Evolutionary conservation across 2,113 vertebrate genomes (phyloP), one percentile per base, ranked within the genome.

Genomic region (Indicator maculatus): DNA sequence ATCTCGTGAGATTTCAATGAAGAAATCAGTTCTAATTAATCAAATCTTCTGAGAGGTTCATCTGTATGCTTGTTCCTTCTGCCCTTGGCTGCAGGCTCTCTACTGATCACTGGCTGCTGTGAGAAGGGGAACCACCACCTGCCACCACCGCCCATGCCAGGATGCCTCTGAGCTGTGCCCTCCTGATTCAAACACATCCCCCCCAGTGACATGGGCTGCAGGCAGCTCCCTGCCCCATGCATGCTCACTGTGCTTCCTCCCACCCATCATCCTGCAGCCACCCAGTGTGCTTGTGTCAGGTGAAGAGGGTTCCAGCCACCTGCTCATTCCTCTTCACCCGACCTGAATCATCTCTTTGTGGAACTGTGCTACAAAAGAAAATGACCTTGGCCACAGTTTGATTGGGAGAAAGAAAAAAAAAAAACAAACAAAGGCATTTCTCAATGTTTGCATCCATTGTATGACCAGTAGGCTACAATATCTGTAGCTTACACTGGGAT

Each of bases 21-120:
- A 91, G 45, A 86, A 95, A 91, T 70, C 23, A 61, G 12, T 92
- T 79, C 76, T 66, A 70, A 3, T 0, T 36, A 90, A 88, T 90
- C 84, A 89, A 89, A 74, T 82, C 81, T 80, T 92, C 87, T 85
- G 45, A 94, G 75, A 89, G n/a, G n/a, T 73, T 89, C 70, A 82
- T 89, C 45, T 69, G 70, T 47, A 56, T 66, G 78, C 50, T 79
- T 82, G 63, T 76, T 71, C 71, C 86, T 76, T 21, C 3, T n/a
- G 18, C 39, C 53, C 11, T 7, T 8, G 3, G 58, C 5, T 30
- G 41, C 5, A 5, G 50, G 44, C 38, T 87, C 58, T 60, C 28
- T 0, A 1, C 31, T 50, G 3, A 44, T 50, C 53, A 33, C 5
- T 1, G 0, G 21, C 27, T 80, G 27, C 63, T 64, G 12, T 2